Conservation (phyloP, 2,113 vertebrate genomes). For the Anser cygnoides region DNA sequence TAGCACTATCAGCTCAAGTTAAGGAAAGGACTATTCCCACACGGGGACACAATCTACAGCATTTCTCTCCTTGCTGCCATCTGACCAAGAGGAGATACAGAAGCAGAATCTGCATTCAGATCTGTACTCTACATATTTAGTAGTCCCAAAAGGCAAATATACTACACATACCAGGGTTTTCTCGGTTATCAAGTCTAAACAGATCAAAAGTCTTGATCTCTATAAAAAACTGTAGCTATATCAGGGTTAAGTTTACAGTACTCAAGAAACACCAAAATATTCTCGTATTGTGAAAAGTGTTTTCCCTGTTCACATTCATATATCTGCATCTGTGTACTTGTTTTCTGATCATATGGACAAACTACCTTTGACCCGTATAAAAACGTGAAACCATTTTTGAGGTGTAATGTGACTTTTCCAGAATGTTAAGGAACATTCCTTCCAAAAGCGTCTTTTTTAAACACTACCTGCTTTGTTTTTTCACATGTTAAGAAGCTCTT, state of each 20-base stretch:
- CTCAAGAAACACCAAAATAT: background rate
- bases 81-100: background rate
- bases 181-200: background rate
- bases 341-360: background rate
- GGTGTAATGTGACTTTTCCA: background rate
- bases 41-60: background rate
- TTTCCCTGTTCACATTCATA: background rate
- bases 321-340: background rate
- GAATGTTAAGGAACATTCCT: background rate
- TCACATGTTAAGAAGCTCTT: background rate
- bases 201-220: background rate
- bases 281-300: background rate
- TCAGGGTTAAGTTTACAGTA: background rate
- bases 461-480: rapidly evolving
- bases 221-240: background rate
- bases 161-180: background rate
- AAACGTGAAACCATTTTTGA: background rate
- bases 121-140: background rate
- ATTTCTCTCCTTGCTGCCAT: background rate
- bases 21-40: rapidly evolving
- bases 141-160: background rate
- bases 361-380: background rate
- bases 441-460: background rate
- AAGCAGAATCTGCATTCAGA: background rate
- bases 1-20: background rate